These are phyloP conservation scores for Leptinotarsa tumamoca DNA, from an alignment of 2,888 invertebrate genomes.

Conservation along the genomic window DNA sequence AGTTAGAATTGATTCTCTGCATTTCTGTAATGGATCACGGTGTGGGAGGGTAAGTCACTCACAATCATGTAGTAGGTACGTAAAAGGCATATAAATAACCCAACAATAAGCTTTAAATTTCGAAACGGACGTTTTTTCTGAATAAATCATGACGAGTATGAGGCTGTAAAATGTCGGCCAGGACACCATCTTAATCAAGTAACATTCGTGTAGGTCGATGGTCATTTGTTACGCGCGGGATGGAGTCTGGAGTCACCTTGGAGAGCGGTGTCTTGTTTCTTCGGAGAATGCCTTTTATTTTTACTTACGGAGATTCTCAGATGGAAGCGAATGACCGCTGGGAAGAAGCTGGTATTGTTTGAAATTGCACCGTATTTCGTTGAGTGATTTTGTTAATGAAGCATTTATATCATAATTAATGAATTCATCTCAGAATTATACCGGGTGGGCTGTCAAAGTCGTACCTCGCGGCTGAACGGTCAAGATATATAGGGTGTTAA, in stretches of 20 bases:
- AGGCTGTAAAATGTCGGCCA: conserved; percentile 35
- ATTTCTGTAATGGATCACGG: conserved; percentile 4
- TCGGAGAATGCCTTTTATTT: conserved; percentile 9
- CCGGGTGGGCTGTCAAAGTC: too few species aligned
- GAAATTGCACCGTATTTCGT: too few species aligned
- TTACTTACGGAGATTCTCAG: neutral
- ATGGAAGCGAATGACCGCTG: neutral
- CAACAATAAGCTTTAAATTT: conserved; percentile 40
- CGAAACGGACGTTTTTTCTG: conserved; percentile 27
- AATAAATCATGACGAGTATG: conserved; percentile 31
- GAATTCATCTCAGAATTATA: neutral
- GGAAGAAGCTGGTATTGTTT: too few species aligned
- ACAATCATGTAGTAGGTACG: neutral
- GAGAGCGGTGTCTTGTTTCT: conserved; percentile 8
- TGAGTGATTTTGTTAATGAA: too few species aligned
- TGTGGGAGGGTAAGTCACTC: conserved; percentile 15
- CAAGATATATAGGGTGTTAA: too few species aligned
- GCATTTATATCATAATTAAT: too few species aligned
- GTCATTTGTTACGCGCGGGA: conserved; percentile 20
- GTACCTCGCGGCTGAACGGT: too few species aligned
- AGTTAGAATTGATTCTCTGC: neutral
- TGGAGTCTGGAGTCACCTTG: conserved; percentile 17
- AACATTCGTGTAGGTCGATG: conserved; percentile 35
- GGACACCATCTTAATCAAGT: conserved; percentile 36
- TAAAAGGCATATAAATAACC: conserved; percentile 27